phyloP scores from a whole-genome alignment of 2,113 vertebrate genomes.

The Bothrops jararaca region DNA sequence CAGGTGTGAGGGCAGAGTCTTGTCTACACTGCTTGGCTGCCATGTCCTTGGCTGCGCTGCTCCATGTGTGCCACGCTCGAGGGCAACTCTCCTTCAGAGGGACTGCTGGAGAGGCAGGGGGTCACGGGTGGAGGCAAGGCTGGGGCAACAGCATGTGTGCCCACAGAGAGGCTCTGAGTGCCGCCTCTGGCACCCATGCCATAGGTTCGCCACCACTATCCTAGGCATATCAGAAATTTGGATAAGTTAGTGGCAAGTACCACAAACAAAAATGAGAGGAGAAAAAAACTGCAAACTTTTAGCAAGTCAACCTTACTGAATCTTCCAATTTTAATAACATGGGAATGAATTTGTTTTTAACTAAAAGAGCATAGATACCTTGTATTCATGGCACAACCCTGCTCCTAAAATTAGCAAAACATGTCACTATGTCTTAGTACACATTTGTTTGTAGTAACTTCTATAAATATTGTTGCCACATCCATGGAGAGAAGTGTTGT shows the following conservation, averaged over 20 bases:
- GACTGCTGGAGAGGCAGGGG: no score
- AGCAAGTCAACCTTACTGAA: not conserved
- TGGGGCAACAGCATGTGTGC: no score
- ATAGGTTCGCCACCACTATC: not conserved
- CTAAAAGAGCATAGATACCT: not conserved
- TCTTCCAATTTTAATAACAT: not conserved
- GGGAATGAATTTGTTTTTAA: not conserved
- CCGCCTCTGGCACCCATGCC: no score
- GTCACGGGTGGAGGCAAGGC: no score
- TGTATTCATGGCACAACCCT: fast-evolving
- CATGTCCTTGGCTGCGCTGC: no score
- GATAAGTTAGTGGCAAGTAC: not conserved
- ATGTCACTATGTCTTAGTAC: slow-evolving; percentile 46
- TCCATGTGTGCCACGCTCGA: no score
- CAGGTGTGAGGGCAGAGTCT: no score
- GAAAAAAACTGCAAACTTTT: not conserved
- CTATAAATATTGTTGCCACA: slow-evolving; percentile 61
- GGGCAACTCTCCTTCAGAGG: no score
- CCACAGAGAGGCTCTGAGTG: no score
- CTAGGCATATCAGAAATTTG: not conserved
- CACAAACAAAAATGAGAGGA: not conserved
- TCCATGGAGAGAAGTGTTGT: slow-evolving; percentile 61
- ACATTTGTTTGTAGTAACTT: slow-evolving; percentile 70
- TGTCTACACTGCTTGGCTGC: no score
- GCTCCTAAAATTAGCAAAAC: slow-evolving; percentile 35